Evolutionary conservation across 30 jellyfish, hydroid and myxozoan genomes (phyloP), one percentile per base, ranked within the genome.

Genomic region (Turritopsis dohrnii): DNA sequence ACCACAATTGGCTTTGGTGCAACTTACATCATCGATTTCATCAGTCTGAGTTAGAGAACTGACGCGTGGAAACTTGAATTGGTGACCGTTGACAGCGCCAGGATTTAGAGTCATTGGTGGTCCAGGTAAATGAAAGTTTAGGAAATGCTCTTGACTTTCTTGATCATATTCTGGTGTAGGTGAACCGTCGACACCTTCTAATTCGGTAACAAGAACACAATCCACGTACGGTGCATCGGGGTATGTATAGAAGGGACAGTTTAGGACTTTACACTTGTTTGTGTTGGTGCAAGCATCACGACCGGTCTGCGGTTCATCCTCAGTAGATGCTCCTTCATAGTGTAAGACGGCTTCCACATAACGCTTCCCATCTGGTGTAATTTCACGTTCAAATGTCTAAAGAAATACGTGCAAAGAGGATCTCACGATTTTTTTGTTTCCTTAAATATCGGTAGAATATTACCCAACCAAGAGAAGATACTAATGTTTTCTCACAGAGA

Each of bases 1-100:
- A 28, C 98, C 98, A 60, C 98, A 93, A 73, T 88, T 66, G n/a
- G 82, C 71, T 65, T 88, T 81, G 16, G 84, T 79, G 65, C 98
- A 93, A 54, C 86, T 95, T 52, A 80, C 89, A 19, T 84, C 94
- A 8, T 88, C 96, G 24, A 93, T 86, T 20, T 88, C 90, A n/a
- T 89, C 95, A 28, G 81, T 89, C 53, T 88, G 98, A 27, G 96
- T 85, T 30, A 93, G 72, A 18, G 96, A 93, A 4, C 93, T 79
- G 16, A 93, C 94, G 1, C 96, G 96, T 8, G 98, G 98, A 88
- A 81, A 84, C 25, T 27, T 81, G 79, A 88, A 88, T 27, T 83
- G 81, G 25, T 95, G 77, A 19, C 98, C 98, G 65, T 93, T 93
- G 23, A 93, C 96, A 4, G 96, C 90, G 24, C 96, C 98, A 24